Conservation (phyloP, 2,797 vertebrate species). For the Crocidura indochinensis region DNA sequence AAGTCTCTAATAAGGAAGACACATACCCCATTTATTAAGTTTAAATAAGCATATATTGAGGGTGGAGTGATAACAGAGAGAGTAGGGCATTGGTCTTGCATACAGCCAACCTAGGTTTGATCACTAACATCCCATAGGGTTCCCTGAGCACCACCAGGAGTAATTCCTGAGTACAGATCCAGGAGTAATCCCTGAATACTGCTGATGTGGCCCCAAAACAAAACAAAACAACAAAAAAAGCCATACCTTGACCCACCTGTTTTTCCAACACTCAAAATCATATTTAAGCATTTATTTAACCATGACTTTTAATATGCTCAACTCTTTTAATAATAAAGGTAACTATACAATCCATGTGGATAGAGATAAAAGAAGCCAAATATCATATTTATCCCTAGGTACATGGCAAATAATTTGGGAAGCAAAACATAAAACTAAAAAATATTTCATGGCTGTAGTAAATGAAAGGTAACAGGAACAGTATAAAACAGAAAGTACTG, state of each 20-base stretch:
- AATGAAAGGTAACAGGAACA: not conserved
- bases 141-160: no score
- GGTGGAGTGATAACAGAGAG: no score
- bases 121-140: no score
- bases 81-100: no score
- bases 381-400: not conserved
- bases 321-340: slow-evolving; percentile 39
- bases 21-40: no score
- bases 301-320: slow-evolving; percentile 41
- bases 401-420: slow-evolving; percentile 35
- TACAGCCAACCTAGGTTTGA: no score
- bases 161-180: no score
- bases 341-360: slow-evolving; percentile 36
- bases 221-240: no score
- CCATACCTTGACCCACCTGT: not conserved
- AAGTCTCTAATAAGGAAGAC: not conserved
- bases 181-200: no score
- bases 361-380: slow-evolving; percentile 39
- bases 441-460: not conserved
- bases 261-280: slow-evolving; percentile 59
- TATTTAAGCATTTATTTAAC: slow-evolving; percentile 50
- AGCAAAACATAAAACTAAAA: slow-evolving; percentile 50
- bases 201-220: no score
- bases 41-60: no score
- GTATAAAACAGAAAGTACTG: not conserved